Base-by-base conservation (phyloP, 2,113 vertebrate species). In the Tychaedon coryphoeus region DNA sequence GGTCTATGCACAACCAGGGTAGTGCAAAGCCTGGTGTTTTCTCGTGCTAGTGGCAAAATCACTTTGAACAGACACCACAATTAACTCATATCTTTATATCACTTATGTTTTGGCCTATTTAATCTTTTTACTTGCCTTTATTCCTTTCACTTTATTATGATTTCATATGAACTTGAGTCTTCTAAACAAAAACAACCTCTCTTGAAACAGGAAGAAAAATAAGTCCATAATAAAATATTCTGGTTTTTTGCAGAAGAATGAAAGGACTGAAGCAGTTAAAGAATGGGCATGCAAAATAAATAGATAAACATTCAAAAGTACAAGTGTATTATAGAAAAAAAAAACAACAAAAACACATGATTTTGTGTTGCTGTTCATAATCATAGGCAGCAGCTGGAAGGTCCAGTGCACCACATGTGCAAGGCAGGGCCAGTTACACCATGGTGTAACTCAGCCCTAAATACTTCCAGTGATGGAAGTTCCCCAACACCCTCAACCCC, bases 341-440 rank as follows among this genome's bases (percentile, higher is more conserved):
- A 1, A 0, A 10, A 1, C 12, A 40, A 40, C 13, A 40, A 40
- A 40, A 40, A 40, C 9, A 8, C 43, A 14, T 57, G 3, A 43
- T 48, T 75, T 83, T 79, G 1, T 40, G 14, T 51, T 38, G 22
- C 13, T 82, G 4, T 17, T 72, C 31, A 14, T 64, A 14, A 51
- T 56, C 14, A 82, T 3, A 50, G 23, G 31, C 17, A 51, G 43
- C 34, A 60, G 16, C 14, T 90, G 40, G 40, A 73, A 76, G 8
- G 8, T 34, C 36, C 53, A 45, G 36, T n/a, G 12, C 12, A 71
- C 8, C 38, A 40, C 17, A 10, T 16, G 8, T 13, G 15, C 10
- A 88, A 74, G 18, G 10, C 29, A 75, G 12, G 20, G 10, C 4
- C 14, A 20, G 24, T 54, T 72, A 31, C 11, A 64, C 11, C 4